Percentiles rank a stretch among this genome's conserved stretches.
Conservation (phyloP, 2,797 vertebrate species). For the Acridotheres tristis region DNA sequence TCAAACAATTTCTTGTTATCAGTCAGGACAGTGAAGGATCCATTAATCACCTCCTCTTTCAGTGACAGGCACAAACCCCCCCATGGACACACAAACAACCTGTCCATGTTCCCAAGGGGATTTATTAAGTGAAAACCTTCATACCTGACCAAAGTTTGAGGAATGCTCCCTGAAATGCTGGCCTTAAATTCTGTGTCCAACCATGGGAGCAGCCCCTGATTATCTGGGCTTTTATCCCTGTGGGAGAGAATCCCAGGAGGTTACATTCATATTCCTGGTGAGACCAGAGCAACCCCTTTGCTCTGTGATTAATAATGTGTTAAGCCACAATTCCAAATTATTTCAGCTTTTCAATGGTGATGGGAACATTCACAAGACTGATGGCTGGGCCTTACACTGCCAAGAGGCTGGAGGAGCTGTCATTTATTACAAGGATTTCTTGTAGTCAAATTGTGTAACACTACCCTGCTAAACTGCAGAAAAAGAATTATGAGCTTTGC, state of each 20-base stretch:
- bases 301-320: conserved; percentile 34
- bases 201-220: background rate
- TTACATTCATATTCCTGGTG: background rate
- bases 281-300: background rate
- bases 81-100: background rate
- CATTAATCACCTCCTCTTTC: background rate
- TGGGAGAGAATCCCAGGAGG: background rate
- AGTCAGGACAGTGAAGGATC: background rate
- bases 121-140: background rate
- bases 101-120: background rate
- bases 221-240: background rate
- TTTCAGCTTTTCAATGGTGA: conserved; percentile 33
- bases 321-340: conserved; percentile 28
- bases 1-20: background rate
- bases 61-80: background rate
- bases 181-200: background rate
- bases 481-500: background rate
- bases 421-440: conserved; percentile 7
- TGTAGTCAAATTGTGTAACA: background rate
- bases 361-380: conserved; percentile 27
- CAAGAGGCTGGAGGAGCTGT: conserved; percentile 10
- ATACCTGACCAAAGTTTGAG: background rate
- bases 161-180: background rate
- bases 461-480: background rate
- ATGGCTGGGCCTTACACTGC: background rate